Evolutionary conservation across 2,888 invertebrate species (phyloP).

Genomic region (Drosophila helvetica): DNA sequence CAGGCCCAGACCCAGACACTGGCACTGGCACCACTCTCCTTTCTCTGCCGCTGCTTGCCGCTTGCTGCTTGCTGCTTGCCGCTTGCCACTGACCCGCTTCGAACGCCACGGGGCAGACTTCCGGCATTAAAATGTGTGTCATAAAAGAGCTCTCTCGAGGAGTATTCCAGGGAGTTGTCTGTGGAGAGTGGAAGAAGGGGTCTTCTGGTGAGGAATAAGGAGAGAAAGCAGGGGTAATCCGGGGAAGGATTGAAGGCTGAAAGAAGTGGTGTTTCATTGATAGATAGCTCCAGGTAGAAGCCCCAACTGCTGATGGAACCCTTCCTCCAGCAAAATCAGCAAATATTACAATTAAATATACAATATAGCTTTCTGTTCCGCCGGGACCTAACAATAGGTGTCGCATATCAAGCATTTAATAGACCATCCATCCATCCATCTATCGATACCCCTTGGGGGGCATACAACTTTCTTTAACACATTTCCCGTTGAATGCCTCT

Average conservation of each 20-base stretch:
- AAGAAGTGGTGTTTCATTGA: background rate
- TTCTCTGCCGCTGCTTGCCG: slow-evolving; percentile 3
- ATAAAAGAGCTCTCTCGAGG: slow-evolving; percentile 52
- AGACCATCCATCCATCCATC: slow-evolving; percentile 12
- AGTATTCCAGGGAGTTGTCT: slow-evolving; percentile 8
- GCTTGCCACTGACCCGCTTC: slow-evolving; percentile 3
- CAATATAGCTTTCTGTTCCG: slow-evolving; percentile 18
- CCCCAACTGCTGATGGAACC: background rate
- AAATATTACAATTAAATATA: background rate
- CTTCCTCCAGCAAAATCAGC: no score
- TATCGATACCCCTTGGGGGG: slow-evolving; percentile 10
- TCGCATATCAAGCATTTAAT: slow-evolving; percentile 34
- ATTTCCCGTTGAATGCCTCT: slow-evolving; percentile 40
- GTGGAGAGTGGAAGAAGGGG: background rate
- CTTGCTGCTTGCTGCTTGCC: slow-evolving; percentile 3
- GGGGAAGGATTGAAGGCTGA: background rate
- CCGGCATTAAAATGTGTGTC: slow-evolving; percentile 69
- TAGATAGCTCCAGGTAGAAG: background rate
- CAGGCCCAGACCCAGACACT: no score
- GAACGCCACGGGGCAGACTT: slow-evolving; percentile 66
- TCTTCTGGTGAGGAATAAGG: background rate
- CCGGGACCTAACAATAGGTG: slow-evolving; percentile 34
- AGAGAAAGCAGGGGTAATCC: background rate
- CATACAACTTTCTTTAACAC: slow-evolving; percentile 41
- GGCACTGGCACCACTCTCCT: background rate